Evolutionary conservation across 2,888 invertebrate genomes (phyloP), one percentile per base, ranked within the genome.

Genomic region (Alentia gelatinosa): DNA sequence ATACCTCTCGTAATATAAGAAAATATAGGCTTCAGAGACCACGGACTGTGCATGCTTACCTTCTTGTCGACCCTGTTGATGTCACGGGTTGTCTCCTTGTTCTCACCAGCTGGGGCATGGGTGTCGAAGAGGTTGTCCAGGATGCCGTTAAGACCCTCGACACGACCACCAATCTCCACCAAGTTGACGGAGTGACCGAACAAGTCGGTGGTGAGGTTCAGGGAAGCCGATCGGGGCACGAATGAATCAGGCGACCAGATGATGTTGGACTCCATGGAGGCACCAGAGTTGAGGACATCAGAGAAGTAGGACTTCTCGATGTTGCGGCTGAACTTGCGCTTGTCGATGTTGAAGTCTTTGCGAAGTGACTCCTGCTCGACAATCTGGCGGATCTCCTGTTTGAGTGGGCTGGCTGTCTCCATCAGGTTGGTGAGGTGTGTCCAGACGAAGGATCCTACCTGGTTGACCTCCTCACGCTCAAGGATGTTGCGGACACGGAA

Each of bases 391-490:
- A 98, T 97, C 95, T 98, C 98, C 63, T 98, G 97, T 92, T 98
- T 97, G 68, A 97, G 97, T 0, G 98, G 98, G 1, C 98, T 97
- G 0, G 98, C 98, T 0, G 98, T 98, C 94, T 98, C 98, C 92
- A 98, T 97, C 68, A 98, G 96, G 96, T 98, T 99, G 93, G 97
- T 98, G 86, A 99, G 96, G 96, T 99, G 98, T 89, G 98, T 98
- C 98, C 98, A 99, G 3, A 99, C 98, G 96, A 98, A 99, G 5
- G 99, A 98, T 19, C 98, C 98, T 42, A 99, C 98, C 91, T 93
- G 93, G 92, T 95, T 95, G 86, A 94, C 93, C 89, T 94, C 92
- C 91, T 95, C 95, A 0, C 89, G 92, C 89, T 93, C 92, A 35
- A 95, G 93, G 33, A 90, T 39, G 23, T 37, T n/a, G 50, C 68